Evolutionary conservation across 2,888 invertebrate genomes (phyloP).

Genomic region (Abscondita cerata): DNA sequence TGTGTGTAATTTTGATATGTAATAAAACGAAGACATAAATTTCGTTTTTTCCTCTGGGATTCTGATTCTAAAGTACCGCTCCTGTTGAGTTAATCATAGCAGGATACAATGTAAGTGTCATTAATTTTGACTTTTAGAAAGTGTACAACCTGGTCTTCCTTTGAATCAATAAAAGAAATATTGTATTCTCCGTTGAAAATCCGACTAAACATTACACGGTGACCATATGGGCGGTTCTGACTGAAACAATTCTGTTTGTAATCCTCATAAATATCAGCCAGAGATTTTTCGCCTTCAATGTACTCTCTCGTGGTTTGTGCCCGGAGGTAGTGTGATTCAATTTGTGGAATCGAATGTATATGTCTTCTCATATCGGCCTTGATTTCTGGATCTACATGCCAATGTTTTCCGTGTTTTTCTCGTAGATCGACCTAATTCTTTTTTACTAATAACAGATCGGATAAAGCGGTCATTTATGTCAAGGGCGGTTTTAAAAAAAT

Average conservation of each 20-base stretch:
- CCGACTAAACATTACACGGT: slow-evolving; percentile 9
- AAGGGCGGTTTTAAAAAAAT: slow-evolving; percentile 28
- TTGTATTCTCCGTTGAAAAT: slow-evolving; percentile 11
- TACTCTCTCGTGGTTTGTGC: slow-evolving; percentile 39
- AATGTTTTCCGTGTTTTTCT: slow-evolving; percentile 40
- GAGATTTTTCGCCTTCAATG: slow-evolving; percentile 42
- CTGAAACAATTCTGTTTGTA: slow-evolving; percentile 33
- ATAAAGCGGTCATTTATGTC: slow-evolving; percentile 29
- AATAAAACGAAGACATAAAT: slow-evolving; percentile 39
- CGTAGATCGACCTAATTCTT: slow-evolving; percentile 28
- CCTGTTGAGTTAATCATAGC: slow-evolving; percentile 32
- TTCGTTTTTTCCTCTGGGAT: no score
- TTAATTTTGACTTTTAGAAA: slow-evolving; percentile 23
- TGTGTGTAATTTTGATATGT: slow-evolving; percentile 30
- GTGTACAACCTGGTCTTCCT: slow-evolving; percentile 21
- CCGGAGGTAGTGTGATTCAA: slow-evolving; percentile 44
- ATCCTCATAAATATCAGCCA: slow-evolving; percentile 41
- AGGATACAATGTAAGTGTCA: not conserved
- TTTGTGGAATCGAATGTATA: slow-evolving; percentile 43
- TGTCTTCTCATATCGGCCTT: slow-evolving; percentile 37
- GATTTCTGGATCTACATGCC: slow-evolving; percentile 32
- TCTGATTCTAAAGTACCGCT: no score
- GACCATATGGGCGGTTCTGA: slow-evolving; percentile 16
- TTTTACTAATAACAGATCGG: slow-evolving; percentile 21
- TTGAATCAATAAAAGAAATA: slow-evolving; percentile 15